Percentiles rank a stretch among this genome's conserved stretches.
Evolutionary conservation across 1,140 invertebrate genomes (phyloP).

Genomic region (Charaxes varanes): DNA sequence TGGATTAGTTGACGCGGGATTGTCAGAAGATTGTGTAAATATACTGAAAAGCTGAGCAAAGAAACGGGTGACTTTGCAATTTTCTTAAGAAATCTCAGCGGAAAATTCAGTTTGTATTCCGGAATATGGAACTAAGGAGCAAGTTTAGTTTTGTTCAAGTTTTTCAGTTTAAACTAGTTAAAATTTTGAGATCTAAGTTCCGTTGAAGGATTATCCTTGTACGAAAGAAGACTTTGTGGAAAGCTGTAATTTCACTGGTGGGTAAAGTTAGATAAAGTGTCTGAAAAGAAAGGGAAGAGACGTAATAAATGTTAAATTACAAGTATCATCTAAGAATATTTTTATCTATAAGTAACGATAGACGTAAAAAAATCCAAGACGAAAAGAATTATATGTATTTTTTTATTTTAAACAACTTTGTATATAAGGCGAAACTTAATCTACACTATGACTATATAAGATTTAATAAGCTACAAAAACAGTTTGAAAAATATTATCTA

Average conservation of each 20-base stretch:
- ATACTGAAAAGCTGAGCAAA: slow-evolving; percentile 12
- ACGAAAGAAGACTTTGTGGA: slow-evolving; percentile 3
- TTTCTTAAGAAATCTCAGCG: slow-evolving; percentile 8
- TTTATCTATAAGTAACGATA: too few species aligned
- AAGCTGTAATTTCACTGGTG: neutral
- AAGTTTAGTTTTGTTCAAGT: slow-evolving; percentile 11
- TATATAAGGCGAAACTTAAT: too few species aligned
- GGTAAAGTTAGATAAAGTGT: too few species aligned
- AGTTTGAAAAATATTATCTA: too few species aligned
- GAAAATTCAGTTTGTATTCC: slow-evolving; percentile 12
- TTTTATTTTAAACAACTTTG: too few species aligned
- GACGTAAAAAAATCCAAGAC: too few species aligned
- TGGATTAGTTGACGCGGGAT: slow-evolving; percentile 22
- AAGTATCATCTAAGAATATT: too few species aligned
- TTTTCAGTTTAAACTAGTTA: slow-evolving; percentile 17
- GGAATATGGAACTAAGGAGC: slow-evolving; percentile 9
- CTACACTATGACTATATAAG: too few species aligned
- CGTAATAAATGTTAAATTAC: too few species aligned
- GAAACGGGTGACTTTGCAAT: slow-evolving; percentile 14
- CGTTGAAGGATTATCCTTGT: slow-evolving; percentile 8
- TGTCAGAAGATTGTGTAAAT: slow-evolving; percentile 15
- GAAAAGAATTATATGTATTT: too few species aligned
- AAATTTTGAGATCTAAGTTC: slow-evolving; percentile 9
- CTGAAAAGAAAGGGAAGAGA: too few species aligned
- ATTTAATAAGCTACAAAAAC: too few species aligned